Evolutionary conservation across 1,140 invertebrate species (phyloP).

Genomic region (Plectrocnemia conspersa): DNA sequence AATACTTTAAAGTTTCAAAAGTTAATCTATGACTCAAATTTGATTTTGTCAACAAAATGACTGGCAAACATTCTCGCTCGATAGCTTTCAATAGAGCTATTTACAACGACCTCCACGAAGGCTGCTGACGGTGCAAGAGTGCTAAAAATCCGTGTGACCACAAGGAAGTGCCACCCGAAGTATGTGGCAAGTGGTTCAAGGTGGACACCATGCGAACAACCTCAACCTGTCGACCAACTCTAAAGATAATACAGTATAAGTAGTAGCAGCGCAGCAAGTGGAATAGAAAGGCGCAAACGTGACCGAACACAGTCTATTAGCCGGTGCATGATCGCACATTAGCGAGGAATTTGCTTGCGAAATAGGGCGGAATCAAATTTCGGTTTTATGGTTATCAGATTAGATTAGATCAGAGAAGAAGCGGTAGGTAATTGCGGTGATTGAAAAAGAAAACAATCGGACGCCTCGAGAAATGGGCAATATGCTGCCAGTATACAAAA

Average conservation of each 20-base stretch:
- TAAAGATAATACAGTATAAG: too few species aligned
- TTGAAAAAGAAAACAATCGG: too few species aligned
- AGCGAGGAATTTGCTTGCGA: neutral
- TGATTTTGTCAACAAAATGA: too few species aligned
- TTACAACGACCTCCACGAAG: neutral
- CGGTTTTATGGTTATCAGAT: too few species aligned
- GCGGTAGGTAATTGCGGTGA: too few species aligned
- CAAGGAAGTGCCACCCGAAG: conserved; percentile 6
- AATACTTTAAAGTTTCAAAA: too few species aligned
- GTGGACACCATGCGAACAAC: conserved; percentile 12
- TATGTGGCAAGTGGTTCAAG: conserved; percentile 19
- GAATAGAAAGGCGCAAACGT: conserved; percentile 18
- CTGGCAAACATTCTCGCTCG: too few species aligned
- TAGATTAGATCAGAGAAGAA: too few species aligned
- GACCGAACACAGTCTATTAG: conserved; percentile 8
- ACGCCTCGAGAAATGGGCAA: too few species aligned
- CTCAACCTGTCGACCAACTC: conserved; percentile 17
- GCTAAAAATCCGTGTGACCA: neutral
- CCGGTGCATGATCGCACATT: neutral
- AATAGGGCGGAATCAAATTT: too few species aligned
- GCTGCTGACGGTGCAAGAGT: neutral
- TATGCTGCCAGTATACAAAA: too few species aligned
- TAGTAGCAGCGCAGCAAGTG: conserved; percentile 5
- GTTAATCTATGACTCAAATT: too few species aligned
- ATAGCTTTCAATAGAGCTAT: neutral